A percentile compares a stretch with the other conserved stretches of the same genome.
These are phyloP conservation scores for Oligia fasciuncula DNA, from an alignment of 2,888 invertebrate species.

Conservation along the genomic window DNA sequence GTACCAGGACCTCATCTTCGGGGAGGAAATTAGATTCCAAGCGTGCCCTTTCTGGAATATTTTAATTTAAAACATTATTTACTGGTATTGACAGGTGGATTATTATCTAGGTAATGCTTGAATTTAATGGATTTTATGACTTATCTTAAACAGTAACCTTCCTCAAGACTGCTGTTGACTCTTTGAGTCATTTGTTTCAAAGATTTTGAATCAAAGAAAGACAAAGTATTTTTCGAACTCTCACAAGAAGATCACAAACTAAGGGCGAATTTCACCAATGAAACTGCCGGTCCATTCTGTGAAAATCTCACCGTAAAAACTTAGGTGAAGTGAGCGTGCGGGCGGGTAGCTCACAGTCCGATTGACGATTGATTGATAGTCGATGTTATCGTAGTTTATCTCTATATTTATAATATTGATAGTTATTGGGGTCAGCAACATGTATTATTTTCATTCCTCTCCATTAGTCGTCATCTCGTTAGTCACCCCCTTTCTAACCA, in stretches of 20 bases:
- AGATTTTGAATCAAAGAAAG: not conserved
- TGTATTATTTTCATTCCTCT: no score
- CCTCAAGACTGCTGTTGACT: not conserved
- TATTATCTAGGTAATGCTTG: constrained; percentile 38
- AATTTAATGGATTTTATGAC: not conserved
- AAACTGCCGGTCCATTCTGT: no score
- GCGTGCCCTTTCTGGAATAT: constrained; percentile 33
- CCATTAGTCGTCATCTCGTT: no score
- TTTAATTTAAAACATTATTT: constrained; percentile 57
- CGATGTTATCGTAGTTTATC: no score
- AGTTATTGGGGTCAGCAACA: no score
- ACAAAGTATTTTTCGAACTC: not conserved
- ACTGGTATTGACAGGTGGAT: constrained; percentile 42
- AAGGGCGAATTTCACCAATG: not conserved
- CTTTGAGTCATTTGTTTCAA: not conserved
- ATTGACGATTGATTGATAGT: no score
- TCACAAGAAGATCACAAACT: not conserved
- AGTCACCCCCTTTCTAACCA: no score
- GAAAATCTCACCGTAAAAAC: no score
- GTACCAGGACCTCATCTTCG: constrained; percentile 33
- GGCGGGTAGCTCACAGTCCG: no score
- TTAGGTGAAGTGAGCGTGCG: no score
- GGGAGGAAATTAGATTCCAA: constrained; percentile 50
- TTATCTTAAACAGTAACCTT: not conserved
- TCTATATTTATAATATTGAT: no score